phyloP scores from a whole-genome alignment of 2,888 invertebrate species.

The Teleogryllus oceanicus region DNA sequence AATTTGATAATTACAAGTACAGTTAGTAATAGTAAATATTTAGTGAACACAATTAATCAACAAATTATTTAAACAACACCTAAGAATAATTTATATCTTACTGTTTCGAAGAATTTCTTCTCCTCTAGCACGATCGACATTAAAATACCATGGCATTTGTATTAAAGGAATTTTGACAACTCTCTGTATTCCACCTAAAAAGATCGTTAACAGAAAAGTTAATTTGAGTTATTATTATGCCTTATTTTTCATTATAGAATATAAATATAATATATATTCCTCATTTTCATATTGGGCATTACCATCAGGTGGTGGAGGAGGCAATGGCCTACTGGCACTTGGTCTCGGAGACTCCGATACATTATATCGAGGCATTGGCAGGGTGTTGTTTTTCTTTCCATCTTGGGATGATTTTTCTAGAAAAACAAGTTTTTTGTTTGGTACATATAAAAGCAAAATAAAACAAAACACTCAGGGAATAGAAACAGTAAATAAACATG shows the following conservation, averaged over 20 bases:
- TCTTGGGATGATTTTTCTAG: not conserved
- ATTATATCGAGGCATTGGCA: not conserved
- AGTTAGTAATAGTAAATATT: not conserved
- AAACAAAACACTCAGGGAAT: not conserved
- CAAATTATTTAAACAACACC: not conserved
- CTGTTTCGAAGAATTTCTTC: slow-evolving; percentile 36
- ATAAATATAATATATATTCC: too few species aligned
- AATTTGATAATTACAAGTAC: not conserved
- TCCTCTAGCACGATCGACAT: slow-evolving; percentile 35
- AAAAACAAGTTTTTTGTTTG: not conserved
- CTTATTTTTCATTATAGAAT: too few species aligned
- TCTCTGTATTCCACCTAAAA: slow-evolving; percentile 22
- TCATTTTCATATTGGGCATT: too few species aligned
- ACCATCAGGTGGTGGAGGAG: not conserved
- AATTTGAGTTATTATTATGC: too few species aligned
- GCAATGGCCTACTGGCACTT: not conserved
- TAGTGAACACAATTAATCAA: not conserved
- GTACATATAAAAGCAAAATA: too few species aligned
- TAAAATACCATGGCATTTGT: slow-evolving; percentile 36
- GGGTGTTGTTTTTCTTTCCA: not conserved
- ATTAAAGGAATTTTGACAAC: slow-evolving; percentile 23
- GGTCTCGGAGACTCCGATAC: not conserved
- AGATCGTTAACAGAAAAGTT: not conserved
- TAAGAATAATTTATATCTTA: slow-evolving; percentile 26
- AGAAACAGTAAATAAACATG: not conserved